Evolutionary conservation across 2,888 invertebrate genomes (phyloP), one percentile per base, ranked within the genome.

Genomic region (Epirrhoe alternata): DNA sequence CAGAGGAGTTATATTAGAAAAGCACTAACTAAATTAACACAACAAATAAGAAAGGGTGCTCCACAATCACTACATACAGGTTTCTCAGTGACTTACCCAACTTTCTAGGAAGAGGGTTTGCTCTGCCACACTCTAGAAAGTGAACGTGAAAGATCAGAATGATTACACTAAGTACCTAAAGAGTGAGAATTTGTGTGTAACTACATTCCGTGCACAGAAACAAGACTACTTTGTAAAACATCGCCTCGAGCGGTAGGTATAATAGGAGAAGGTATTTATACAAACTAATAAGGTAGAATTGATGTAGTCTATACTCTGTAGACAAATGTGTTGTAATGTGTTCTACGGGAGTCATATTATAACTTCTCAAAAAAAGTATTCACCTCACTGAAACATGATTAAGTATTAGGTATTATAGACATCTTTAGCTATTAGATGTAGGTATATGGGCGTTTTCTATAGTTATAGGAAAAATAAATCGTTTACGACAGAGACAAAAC

Each of bases 71-170:
- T 60, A 55, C 7, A 24, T 53, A 66, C 45, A 49, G 52, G 61
- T 61, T 55, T 33, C 58, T 33, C 57, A 3, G 59, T 56, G 60
- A 68, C 68, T 93, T 90, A 92, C 92, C 92, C 80, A 92, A 81
- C 85, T 92, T 93, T 87, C 90, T 90, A 86, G 90, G 90, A 76
- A 90, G 87, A 80, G 87, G 89, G 84, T 93, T 94, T 85, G 90
- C 90, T 86, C 90, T 88, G 85, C 94, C 94, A 86, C 94, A 94
- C 79, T 89, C 94, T 94, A 93, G 84, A 92, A 90, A 68, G 83
- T 86, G 82, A 86, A 87, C 71, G 80, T 80, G 77, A 80, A 80
- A 64, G 71, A 74, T 69, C 58, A 71, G 61, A 64, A 58, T 68
- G 64, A 64, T 66, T 62, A 56, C 71, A 66, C 54, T 33, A 61